Base-by-base conservation (phyloP, 2,113 vertebrate genomes). In the Upupa epops region DNA sequence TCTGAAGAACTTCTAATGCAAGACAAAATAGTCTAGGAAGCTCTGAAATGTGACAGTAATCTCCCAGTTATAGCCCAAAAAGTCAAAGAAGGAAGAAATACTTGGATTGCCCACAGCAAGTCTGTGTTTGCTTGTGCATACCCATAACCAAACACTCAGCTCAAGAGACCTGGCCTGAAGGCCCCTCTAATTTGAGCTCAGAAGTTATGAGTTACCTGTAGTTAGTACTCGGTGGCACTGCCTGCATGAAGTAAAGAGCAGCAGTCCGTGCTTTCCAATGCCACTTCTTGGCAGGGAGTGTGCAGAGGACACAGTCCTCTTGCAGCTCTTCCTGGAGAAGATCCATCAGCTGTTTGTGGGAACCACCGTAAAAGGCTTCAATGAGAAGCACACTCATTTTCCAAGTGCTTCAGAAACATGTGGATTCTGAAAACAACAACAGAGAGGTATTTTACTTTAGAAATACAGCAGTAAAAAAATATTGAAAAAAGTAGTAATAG, bases 221-320 rank as follows among this genome's bases (percentile, higher is more conserved):
- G 17, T 93, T 86, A 4, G 96, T 46, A 77, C 96, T 98, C 83
- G 88, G 5, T 12, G 98, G 98, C 65, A 99, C 93, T 36, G 92
- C 97, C 93, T 99, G 98, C 97, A 98, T 99, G 96, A 99, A 99
- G 95, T 98, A 96, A 31, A 99, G 96, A 16, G 99, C 98, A 1
- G 99, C 97, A 1, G 98, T 99, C 46, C 99, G 97, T 2, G 99
- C 98, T 88, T 98, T 98, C 99, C 99, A 99, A 61, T 99, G 99
- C 99, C 99, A 99, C 92, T 99, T 99, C 97, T 99, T 99, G 55
- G 98, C 98, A 18, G 99, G 98, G 20, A 99, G 97, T 0, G 98
- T 98, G 78, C 97, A 98, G 82, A 98, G 93, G 36, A 97, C 96
- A 75, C 98, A 98, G 65, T 96, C 96, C 1, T 95, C 96, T 8